phyloP scores from a whole-genome alignment of 2,113 vertebrate genomes.

The Zosterops hypoxanthus region DNA sequence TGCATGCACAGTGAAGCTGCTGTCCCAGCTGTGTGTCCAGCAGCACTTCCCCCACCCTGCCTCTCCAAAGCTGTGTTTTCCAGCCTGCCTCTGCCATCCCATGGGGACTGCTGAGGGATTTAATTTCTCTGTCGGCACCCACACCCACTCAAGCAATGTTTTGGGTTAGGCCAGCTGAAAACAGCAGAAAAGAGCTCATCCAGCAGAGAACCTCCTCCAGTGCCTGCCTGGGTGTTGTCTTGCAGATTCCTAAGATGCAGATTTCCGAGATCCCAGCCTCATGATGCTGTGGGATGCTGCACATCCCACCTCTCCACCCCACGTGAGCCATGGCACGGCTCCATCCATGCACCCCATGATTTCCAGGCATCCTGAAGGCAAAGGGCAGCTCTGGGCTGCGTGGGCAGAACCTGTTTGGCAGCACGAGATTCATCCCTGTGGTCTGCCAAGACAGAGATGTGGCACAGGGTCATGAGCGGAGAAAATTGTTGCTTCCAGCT shows the following conservation, averaged over 20 bases:
- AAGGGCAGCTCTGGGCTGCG: background rate
- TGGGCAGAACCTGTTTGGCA: background rate
- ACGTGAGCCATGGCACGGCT: background rate
- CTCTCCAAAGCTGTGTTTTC: background rate
- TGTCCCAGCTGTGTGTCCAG: fast-evolving
- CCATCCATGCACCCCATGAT: fast-evolving
- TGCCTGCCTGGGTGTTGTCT: background rate
- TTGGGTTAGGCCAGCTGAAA: constrained; percentile 27
- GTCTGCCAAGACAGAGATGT: background rate
- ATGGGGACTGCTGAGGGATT: background rate
- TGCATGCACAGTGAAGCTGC: background rate
- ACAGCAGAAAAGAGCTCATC: background rate
- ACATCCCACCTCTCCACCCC: background rate
- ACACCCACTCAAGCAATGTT: constrained; percentile 57
- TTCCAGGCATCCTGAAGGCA: background rate
- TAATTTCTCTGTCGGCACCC: constrained; percentile 14
- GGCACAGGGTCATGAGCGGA: background rate
- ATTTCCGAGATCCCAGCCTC: background rate
- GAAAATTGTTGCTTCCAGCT: background rate
- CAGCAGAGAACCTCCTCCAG: background rate
- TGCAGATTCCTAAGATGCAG: background rate
- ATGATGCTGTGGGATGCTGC: background rate
- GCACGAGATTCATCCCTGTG: background rate
- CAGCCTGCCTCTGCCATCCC: background rate
- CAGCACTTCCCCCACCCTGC: background rate